Conservation (phyloP, 1,140 invertebrate genomes). For the Lucilia sericata region DNA sequence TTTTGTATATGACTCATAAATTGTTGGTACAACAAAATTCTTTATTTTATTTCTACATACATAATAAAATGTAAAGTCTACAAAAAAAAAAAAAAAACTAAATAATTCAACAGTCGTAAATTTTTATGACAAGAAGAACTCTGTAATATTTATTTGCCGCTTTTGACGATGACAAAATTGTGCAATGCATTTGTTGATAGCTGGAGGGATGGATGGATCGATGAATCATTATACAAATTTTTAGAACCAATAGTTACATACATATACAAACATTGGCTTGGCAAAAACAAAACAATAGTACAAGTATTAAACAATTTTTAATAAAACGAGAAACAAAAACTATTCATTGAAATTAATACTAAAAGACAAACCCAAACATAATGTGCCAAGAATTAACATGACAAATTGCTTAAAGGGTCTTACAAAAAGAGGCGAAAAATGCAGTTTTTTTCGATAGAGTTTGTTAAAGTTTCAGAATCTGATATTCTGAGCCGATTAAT, state of each 20-base stretch:
- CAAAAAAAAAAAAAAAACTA: neutral
- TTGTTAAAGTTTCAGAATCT: too few species aligned
- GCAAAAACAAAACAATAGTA: neutral
- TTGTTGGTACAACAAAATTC: neutral
- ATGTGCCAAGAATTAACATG: conserved; percentile 20
- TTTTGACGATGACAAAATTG: neutral
- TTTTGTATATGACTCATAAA: too few species aligned
- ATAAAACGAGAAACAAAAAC: neutral
- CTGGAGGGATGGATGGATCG: neutral
- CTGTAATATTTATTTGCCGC: neutral
- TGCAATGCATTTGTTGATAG: neutral
- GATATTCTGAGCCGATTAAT: too few species aligned
- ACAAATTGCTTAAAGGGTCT: neutral
- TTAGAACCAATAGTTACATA: neutral
- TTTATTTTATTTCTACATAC: neutral
- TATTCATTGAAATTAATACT: conserved; percentile 4
- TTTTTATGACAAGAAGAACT: conserved; percentile 18
- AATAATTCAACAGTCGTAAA: conserved; percentile 22
- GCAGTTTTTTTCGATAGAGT: too few species aligned
- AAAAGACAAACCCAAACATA: neutral
- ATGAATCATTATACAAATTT: conserved; percentile 7
- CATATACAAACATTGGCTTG: neutral
- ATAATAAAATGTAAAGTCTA: neutral
- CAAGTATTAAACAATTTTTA: neutral
- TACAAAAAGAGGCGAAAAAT: too few species aligned